Percentiles rank a stretch among this genome's conserved stretches.
phyloP scores from a whole-genome alignment of 2,113 vertebrate genomes.

The Varanus komodoensis region DNA sequence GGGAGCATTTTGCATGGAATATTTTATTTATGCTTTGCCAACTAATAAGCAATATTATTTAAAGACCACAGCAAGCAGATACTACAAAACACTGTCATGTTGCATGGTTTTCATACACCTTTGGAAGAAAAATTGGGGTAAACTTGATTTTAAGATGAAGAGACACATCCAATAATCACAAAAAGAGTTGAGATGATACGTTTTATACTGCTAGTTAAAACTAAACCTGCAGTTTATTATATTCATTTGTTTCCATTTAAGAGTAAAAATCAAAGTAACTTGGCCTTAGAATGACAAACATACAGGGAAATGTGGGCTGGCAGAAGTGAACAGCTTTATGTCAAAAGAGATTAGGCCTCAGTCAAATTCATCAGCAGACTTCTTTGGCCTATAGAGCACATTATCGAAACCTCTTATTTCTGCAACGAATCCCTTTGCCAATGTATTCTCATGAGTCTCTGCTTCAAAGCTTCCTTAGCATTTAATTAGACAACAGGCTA shows the following conservation, averaged over 20 bases:
- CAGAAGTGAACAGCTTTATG: constrained; percentile 58
- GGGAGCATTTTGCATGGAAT: constrained; percentile 18
- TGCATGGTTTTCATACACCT: not conserved
- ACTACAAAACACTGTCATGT: not conserved
- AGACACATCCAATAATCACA: not conserved
- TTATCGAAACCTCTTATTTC: constrained; percentile 39
- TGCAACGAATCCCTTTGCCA: not conserved
- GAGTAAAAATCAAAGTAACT: not conserved
- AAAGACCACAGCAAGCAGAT: not conserved
- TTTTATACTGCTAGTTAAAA: not conserved
- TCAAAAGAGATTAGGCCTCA: not conserved
- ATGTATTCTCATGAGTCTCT: constrained; percentile 15
- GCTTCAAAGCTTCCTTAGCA: not conserved
- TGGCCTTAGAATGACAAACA: constrained; percentile 37
- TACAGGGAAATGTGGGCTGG: constrained; percentile 57
- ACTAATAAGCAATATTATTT: constrained; percentile 41
- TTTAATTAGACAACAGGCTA: not conserved
- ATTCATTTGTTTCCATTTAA: not conserved
- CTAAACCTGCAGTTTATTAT: not conserved
- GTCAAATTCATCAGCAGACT: not conserved
- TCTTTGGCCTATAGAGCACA: constrained; percentile 2
- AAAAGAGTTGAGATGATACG: not conserved
- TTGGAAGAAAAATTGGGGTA: not conserved
- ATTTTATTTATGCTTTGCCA: constrained; percentile 38
- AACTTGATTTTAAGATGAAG: not conserved